These are phyloP conservation scores for Drosophila meridiana DNA, from an alignment of 2,888 invertebrate genomes.

Conservation along the genomic window DNA sequence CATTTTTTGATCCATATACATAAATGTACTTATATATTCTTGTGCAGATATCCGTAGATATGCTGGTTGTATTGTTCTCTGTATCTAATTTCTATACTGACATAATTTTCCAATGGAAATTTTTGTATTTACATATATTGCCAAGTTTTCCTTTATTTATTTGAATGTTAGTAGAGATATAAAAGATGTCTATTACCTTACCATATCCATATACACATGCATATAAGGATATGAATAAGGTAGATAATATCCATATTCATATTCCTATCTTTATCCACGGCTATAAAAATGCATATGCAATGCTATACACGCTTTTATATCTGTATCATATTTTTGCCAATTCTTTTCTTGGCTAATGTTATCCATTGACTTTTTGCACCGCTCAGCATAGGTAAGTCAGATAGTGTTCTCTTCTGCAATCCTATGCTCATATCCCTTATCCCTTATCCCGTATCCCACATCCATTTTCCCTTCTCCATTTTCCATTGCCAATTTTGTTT, in stretches of 20 bases:
- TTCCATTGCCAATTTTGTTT: constrained; percentile 24
- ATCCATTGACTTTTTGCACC: no score
- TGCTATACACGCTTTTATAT: background rate
- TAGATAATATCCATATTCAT: background rate
- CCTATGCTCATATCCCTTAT: background rate
- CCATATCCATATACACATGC: background rate
- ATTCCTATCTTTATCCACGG: background rate
- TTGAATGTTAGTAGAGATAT: no score
- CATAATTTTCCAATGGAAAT: background rate
- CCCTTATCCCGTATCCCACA: no score
- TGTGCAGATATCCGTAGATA: background rate
- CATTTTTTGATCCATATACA: no score
- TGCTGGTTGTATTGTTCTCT: background rate
- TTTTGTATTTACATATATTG: background rate
- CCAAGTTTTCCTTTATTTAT: background rate
- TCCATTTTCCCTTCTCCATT: background rate
- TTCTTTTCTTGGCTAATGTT: no score
- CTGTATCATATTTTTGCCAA: background rate
- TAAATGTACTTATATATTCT: background rate
- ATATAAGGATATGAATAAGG: no score
- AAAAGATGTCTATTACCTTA: background rate
- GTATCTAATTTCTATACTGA: background rate
- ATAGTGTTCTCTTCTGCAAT: background rate
- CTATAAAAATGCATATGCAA: background rate
- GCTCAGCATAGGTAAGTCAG: no score